Evolutionary conservation across 2,113 vertebrate species (phyloP).

Genomic region (Axis porcinus): DNA sequence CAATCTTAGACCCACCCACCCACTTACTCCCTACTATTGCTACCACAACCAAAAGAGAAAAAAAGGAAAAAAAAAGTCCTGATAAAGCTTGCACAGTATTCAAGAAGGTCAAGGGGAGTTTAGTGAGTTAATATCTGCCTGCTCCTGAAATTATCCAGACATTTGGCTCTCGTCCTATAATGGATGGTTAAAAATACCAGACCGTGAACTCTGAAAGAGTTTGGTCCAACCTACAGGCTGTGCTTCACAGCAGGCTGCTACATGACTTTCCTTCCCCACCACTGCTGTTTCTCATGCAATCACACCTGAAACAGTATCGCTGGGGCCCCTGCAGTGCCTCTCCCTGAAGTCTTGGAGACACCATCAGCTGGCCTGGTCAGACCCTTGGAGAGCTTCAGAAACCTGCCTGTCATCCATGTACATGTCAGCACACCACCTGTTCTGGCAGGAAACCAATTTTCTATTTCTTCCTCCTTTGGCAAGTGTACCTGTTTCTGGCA

Average conservation of each 20-base stretch:
- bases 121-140: not conserved
- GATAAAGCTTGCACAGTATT: not conserved
- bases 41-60: not conserved
- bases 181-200: constrained; percentile 32
- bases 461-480: constrained; percentile 51
- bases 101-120: constrained; percentile 32
- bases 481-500: constrained; percentile 50
- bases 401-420: constrained; percentile 38
- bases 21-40: not conserved
- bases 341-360: not conserved
- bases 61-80: not conserved
- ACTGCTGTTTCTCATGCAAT: not conserved
- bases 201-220: not conserved
- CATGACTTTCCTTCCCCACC: not conserved
- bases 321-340: not conserved
- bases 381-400: constrained; percentile 31
- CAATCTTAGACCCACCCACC: not conserved
- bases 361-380: not conserved
- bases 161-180: constrained; percentile 28
- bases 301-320: not conserved
- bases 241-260: not conserved
- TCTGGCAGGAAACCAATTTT: constrained; percentile 66
- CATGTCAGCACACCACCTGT: constrained; percentile 65
- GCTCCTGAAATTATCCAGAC: constrained; percentile 36
- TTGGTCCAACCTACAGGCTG: not conserved